Base-by-base conservation (phyloP, 2,888 invertebrate species). In the Chaitophorus viminalis region DNA sequence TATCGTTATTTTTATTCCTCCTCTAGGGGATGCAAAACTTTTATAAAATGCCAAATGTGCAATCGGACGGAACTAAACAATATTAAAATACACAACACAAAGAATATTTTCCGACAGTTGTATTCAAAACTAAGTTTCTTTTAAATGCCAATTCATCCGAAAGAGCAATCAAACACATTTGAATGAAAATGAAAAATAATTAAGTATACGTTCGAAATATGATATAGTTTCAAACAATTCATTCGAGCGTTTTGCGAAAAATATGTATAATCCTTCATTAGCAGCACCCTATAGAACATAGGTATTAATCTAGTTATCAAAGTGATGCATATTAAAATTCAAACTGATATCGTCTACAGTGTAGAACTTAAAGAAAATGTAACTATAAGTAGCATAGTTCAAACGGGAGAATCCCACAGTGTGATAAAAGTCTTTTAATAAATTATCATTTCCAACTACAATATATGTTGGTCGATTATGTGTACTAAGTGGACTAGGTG, bases 1-100 rank as follows among this genome's bases (percentile, higher is more conserved):
- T 65, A 75, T 65, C 75, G 60, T 75, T 83, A 83, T 75, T 74
- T 83, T 83, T 83, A 83, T 83, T 83, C 65, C 60, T 65, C 39
- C 83, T 60, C 75, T 29, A 75, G 75, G 83, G 75, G 83, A 75
- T 39, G 83, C 36, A 25, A 79, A 83, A 83, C 60, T 83, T 83
- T 75, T 83, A 83, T 60, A 36, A 75, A 83, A 74, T 31, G 60
- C 83, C 83, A 75, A 83, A 82, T 25, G 75, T 60, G 83, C 29
- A 83, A 65, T 75, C 39, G 83, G 83, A 39, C 60, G 54, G 36
- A 36, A 74, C 82, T 52, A 18, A 75, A 75, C 39, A 18, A 31
- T 60, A 46, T 46, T 1, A 46, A 46, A 14, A 46, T 14, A 46
- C 46, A 46, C 39, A 83, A 83, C 29, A 60, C 6, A 29, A 83